These are phyloP conservation scores for Romanogobio albipinnatus DNA, from an alignment of 2,113 vertebrate species.

Conservation along the genomic window DNA sequence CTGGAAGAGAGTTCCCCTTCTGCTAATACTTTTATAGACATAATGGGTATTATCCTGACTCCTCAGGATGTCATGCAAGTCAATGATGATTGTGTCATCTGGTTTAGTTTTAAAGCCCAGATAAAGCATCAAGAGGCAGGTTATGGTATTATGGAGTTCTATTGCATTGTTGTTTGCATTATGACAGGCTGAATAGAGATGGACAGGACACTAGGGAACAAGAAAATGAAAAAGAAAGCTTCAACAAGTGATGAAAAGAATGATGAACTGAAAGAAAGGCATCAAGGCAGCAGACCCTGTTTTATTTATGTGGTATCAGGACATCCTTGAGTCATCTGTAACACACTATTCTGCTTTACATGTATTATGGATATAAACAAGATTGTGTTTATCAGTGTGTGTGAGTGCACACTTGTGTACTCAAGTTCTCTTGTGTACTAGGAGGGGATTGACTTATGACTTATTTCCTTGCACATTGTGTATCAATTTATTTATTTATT, in stretches of 20 bases:
- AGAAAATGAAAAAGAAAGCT: neutral
- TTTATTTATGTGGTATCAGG: conserved; percentile 9
- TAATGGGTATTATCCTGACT: conserved; percentile 19
- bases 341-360: neutral
- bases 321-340: neutral
- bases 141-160: neutral
- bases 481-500: neutral
- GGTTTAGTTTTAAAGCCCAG: neutral
- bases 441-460: neutral
- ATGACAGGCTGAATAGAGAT: neutral
- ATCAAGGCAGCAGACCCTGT: neutral
- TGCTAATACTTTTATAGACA: neutral
- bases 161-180: neutral
- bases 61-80: neutral
- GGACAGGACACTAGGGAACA: neutral
- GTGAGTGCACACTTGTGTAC: neutral
- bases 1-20: neutral
- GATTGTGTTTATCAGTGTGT: neutral
- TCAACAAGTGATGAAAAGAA: neutral
- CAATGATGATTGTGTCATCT: neutral
- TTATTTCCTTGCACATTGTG: neutral
- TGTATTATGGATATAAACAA: neutral
- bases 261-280: conserved; percentile 13
- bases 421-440: neutral
- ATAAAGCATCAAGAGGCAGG: neutral